Percentiles rank a stretch among this genome's conserved stretches.
Evolutionary conservation across 2,113 vertebrate species (phyloP).

Genomic region (Psilopsiagon aymara): DNA sequence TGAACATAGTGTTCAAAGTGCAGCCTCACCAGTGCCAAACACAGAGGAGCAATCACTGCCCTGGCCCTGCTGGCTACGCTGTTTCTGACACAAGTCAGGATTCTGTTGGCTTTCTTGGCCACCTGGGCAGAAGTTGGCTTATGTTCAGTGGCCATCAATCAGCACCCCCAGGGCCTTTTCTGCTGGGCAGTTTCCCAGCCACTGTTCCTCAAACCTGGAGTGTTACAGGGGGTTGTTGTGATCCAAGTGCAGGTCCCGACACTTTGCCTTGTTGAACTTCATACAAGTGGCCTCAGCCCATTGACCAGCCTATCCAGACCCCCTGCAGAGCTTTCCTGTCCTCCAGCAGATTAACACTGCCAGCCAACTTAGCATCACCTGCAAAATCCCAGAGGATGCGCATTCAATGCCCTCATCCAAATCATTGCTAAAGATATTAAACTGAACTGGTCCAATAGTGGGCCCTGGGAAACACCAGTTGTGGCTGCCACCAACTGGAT

Average conservation of each 20-base stretch:
- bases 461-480: neutral
- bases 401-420: neutral
- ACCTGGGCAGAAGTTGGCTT: too few relatives aligned
- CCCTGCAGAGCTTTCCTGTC: too few relatives aligned
- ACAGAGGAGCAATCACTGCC: neutral
- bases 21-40: neutral
- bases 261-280: neutral
- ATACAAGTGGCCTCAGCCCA: neutral
- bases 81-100: neutral
- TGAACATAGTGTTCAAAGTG: too few relatives aligned
- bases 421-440: neutral
- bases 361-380: too few relatives aligned
- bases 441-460: neutral
- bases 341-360: neutral
- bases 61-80: neutral
- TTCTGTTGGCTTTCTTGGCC: neutral
- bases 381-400: neutral
- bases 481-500: neutral
- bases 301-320: neutral
- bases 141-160: neutral
- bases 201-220: neutral
- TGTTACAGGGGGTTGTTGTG: neutral
- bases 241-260: neutral
- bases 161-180: neutral
- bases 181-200: neutral